These are phyloP conservation scores for Crioceris asparagi DNA, from an alignment of 2,888 invertebrate genomes.

Conservation along the genomic window DNA sequence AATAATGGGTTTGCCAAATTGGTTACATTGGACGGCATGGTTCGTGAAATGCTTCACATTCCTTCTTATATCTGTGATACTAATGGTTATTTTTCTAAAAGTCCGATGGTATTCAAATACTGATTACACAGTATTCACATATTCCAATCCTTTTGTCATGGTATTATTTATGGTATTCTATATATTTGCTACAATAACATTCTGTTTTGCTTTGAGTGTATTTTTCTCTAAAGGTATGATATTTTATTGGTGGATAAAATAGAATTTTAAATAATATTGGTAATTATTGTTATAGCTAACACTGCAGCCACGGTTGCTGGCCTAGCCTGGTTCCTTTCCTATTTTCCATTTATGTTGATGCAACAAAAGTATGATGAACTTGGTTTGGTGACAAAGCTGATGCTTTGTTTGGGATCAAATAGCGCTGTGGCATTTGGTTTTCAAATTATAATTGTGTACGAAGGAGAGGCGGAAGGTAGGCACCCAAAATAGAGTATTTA, in stretches of 20 bases:
- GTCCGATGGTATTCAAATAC: constrained; percentile 31
- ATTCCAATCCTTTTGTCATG: constrained; percentile 54
- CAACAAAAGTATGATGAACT: constrained; percentile 52
- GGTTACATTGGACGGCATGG: constrained; percentile 35
- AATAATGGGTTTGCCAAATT: constrained; percentile 1
- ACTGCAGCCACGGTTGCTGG: constrained; percentile 69
- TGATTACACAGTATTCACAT: constrained; percentile 56
- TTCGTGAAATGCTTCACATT: constrained; percentile 65
- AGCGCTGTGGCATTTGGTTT: constrained; percentile 74
- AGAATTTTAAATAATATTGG: no score
- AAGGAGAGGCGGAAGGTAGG: constrained; percentile 56
- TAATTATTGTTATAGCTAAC: constrained; percentile 55
- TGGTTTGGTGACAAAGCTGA: constrained; percentile 47
- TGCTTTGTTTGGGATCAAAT: constrained; percentile 59
- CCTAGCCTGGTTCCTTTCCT: constrained; percentile 64
- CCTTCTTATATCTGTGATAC: constrained; percentile 47
- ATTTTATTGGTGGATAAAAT: no score
- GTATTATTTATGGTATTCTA: constrained; percentile 63
- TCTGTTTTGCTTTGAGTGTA: constrained; percentile 70
- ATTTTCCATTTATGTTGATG: constrained; percentile 60
- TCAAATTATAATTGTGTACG: constrained; percentile 59
- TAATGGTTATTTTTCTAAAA: constrained; percentile 47
- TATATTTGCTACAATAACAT: constrained; percentile 57
- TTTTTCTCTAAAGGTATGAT: constrained; percentile 68
- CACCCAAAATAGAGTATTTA: background rate